Base-by-base conservation (phyloP, 2,888 invertebrate species). In the Brachylomia viminalis region DNA sequence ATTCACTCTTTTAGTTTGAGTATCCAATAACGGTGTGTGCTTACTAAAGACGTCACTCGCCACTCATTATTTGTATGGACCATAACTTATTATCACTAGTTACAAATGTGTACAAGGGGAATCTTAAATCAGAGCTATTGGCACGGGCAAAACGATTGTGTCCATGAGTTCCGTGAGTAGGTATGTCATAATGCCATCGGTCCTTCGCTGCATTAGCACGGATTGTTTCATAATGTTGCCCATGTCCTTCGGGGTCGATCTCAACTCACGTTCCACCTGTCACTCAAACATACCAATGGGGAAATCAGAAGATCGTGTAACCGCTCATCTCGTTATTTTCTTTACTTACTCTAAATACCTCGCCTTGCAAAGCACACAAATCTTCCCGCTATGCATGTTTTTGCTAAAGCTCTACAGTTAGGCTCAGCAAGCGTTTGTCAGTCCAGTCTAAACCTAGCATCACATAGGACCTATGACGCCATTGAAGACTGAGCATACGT, bases 31-130 rank as follows among this genome's bases (percentile, higher is more conserved):
- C 27, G 6, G 15, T 71, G 17, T 17, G n/a, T 30, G 5, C 30
- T 30, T 13, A 72, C 17, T n/a, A 70, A 30, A 54, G 13, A 45
- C 72, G 72, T 72, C 33, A 33, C 45, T 20, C 15, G 33, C 10
- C 30, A 33, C 17, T 71, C 10, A 54, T 71, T n/a, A 30, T 45
- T 33, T 72, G 45, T 73, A 23, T 56, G n/a, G 33, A 47, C 27
- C 27, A 72, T 27, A 11, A 45, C 7, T 72, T 71, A 56, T 7
- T 27, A 5, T 42, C 42, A 42, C n/a, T 17, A 15, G 5, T 8
- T 20, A 17, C 17, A 23, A 27, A 49, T 52, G 17, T 54, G 17
- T 52, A 8, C 2, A 52, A 17, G 38, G n/a, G n/a, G n/a, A n/a
- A n/a, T n/a, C n/a, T n/a, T n/a, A n/a, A n/a, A n/a, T n/a, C n/a